Evolutionary conservation across 2,113 vertebrate species (phyloP), one percentile per base, ranked within the genome.

Genomic region (Patagioenas fasciata): DNA sequence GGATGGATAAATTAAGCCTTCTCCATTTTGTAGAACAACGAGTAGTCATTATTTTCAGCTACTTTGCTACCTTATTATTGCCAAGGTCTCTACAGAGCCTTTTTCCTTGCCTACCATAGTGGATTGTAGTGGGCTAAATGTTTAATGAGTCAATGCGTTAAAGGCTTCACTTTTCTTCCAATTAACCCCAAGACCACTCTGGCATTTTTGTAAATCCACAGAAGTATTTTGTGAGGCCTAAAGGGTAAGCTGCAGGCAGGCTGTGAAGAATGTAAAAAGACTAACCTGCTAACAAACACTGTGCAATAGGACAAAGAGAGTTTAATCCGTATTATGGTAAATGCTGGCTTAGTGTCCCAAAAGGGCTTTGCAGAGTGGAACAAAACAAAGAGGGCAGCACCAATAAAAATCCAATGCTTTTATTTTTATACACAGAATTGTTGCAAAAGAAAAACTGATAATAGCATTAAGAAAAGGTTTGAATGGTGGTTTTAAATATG

Each of bases 251-350:
- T 98, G 98, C 98, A 97, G 97, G 98, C 98, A 98, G 98, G 97
- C 97, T 98, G 98, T 98, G 98, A 98, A 98, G 97, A 98, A 98
- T 98, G 98, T 98, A 98, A 99, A 99, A 99, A 99, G 98, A 98
- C 99, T 98, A 99, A 99, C 99, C 99, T 98, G 98, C 99, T 99
- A 98, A 98, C 99, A 99, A 99, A 99, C 99, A 97, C 97, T 98
- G 96, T 98, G 98, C 98, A 98, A 96, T 96, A 71, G 98, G 97
- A 98, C 98, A 98, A 98, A 99, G 98, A 97, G 97, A 98, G 97
- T 98, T 99, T 99, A 99, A 99, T 99, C 99, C 99, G 98, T 98
- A 99, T 99, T 99, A 99, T 98, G 98, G 98, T 99, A 98, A 99
- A 99, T 98, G 99, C 98, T 98, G 98, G 98, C 98, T 99, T 99